Conservation (phyloP, 53 echinoderm and acorn worm species). For the Echinarachnius parma region DNA sequence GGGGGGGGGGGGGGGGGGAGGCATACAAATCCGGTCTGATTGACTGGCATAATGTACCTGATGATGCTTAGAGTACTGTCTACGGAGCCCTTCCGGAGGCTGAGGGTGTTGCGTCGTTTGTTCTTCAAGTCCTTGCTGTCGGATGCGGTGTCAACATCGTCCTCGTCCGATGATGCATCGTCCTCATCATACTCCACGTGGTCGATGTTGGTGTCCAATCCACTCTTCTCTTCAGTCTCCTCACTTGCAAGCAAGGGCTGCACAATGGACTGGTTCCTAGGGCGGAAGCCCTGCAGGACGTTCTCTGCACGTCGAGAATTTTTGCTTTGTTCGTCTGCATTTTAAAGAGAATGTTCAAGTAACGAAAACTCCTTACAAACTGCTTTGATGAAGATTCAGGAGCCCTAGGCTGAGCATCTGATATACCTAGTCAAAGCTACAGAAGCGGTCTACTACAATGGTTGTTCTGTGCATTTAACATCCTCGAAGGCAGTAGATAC, state of each 20-base stretch:
- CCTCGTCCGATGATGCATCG: conserved; percentile 33
- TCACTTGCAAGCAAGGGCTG: conserved; percentile 25
- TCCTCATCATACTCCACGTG: conserved; percentile 6
- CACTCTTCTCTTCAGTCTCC: conserved; percentile 18
- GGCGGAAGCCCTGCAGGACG: conserved; percentile 23
- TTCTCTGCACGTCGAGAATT: too few species aligned
- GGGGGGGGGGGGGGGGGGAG: too few species aligned
- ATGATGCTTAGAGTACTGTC: conserved; percentile 69
- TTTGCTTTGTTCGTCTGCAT: too few species aligned
- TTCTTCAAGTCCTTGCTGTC: background rate
- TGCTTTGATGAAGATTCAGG: too few species aligned
- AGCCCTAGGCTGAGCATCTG: too few species aligned
- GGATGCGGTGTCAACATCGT: conserved; percentile 8
- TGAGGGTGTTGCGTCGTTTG: conserved; percentile 45
- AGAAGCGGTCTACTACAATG: too few species aligned
- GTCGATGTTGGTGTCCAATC: conserved; percentile 2
- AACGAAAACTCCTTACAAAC: too few species aligned
- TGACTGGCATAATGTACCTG: conserved; percentile 52
- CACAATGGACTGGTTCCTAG: conserved; percentile 30
- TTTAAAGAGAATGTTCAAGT: too few species aligned
- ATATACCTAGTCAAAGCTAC: too few species aligned
- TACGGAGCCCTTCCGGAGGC: conserved; percentile 52
- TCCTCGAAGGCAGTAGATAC: too few species aligned
- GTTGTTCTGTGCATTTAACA: too few species aligned
- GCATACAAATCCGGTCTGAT: too few species aligned